Conservation (phyloP, 2,113 vertebrate genomes). For the Oxyruncus cristatus region DNA sequence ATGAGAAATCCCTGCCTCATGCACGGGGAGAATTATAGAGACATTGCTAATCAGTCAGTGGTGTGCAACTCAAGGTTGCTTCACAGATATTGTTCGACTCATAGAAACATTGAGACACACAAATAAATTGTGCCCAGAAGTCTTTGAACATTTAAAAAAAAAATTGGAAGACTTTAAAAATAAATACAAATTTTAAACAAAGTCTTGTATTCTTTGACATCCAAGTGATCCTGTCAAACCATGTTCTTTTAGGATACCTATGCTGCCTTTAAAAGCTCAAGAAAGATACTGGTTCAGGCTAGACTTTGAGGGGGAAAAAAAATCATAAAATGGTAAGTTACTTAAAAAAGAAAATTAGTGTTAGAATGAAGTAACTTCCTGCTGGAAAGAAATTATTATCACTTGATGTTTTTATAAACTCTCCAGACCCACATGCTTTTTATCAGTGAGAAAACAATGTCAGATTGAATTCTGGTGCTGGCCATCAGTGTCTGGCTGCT, state of each 20-base stretch:
- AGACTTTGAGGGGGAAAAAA: background rate
- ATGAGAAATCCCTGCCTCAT: conserved; percentile 2
- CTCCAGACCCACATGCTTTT: background rate
- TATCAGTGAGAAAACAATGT: background rate
- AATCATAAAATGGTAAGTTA: background rate
- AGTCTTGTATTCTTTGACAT: background rate
- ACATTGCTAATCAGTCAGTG: background rate
- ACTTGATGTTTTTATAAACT: background rate
- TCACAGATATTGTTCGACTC: background rate
- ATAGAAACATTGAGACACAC: background rate
- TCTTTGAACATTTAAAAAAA: background rate
- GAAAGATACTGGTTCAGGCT: background rate
- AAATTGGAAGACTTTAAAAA: background rate
- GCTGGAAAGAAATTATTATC: background rate
- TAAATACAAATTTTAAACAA: background rate
- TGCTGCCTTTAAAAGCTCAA: background rate
- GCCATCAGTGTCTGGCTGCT: background rate
- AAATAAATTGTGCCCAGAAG: background rate
- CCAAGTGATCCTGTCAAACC: background rate
- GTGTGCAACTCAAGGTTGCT: background rate
- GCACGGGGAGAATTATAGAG: conserved; percentile 1
- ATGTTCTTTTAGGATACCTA: background rate
- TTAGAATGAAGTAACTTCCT: background rate
- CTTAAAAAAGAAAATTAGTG: background rate
- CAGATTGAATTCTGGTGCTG: background rate